Evolutionary conservation across 2,113 vertebrate genomes (phyloP).

Genomic region (Romanogobio albipinnatus): DNA sequence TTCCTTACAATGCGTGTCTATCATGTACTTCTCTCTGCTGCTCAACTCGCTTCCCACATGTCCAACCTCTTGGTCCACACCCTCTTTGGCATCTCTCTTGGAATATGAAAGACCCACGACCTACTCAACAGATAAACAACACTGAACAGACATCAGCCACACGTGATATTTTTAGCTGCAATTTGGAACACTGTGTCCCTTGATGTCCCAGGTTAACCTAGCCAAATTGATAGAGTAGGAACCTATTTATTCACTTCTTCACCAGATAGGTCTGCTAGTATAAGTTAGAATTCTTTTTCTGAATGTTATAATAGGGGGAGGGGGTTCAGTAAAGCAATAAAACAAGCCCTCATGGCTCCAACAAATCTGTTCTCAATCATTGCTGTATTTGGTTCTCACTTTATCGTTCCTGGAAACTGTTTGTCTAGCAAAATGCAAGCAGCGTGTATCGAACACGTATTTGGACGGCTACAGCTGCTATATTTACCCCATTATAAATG

Average conservation of each 20-base stretch:
- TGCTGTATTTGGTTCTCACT: conserved; percentile 18
- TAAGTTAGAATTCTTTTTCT: background rate
- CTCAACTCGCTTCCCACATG: conserved; percentile 31
- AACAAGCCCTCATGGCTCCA: background rate
- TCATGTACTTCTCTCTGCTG: background rate
- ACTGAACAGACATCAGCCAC: conserved; percentile 28
- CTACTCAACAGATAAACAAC: conserved; percentile 27
- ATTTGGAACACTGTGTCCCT: conserved; percentile 50
- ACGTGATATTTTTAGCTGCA: conserved; percentile 50
- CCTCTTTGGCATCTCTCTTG: conserved; percentile 39
- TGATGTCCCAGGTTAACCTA: conserved; percentile 20
- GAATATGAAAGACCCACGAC: conserved; percentile 20
- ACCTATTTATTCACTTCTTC: conserved; percentile 25
- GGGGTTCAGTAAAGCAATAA: background rate
- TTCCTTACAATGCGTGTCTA: background rate
- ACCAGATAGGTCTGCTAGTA: background rate
- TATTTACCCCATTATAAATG: background rate
- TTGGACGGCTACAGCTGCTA: background rate
- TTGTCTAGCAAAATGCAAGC: conserved; percentile 8
- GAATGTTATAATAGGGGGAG: background rate
- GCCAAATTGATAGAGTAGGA: conserved; percentile 25
- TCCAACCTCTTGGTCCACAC: conserved; percentile 2
- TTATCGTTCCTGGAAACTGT: conserved; percentile 8
- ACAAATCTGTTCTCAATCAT: conserved; percentile 36
- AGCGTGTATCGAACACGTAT: conserved; percentile 5